Base-by-base conservation (phyloP, 2,797 vertebrate genomes). In the Corythornis leucogaster region DNA sequence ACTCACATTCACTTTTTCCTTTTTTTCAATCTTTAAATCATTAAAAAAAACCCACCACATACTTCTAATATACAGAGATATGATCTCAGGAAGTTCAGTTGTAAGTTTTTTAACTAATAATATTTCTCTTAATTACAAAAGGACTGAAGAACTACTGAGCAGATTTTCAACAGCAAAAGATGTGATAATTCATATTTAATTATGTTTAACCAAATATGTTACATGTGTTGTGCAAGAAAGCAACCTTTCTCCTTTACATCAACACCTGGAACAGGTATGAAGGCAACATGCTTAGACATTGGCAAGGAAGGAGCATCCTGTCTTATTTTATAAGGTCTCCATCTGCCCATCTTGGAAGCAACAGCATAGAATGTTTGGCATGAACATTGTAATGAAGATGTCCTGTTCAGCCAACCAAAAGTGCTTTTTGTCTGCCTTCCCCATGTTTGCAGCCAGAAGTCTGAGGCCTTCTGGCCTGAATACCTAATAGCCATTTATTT, bases 231-330 rank as follows among this genome's bases (percentile, higher is more conserved):
- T 69, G 55, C 46, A 71, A 66, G 38, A 74, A 38, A 94, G 64
- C 78, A 81, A 95, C 84, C 81, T 95, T 93, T 46, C 15, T 87
- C 53, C 76, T 91, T 87, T 78, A 58, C 46, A 85, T 45, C 79
- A 85, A 95, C 89, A 94, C 79, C 91, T 95, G 89, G 91, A 91
- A 59, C 31, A 95, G 81, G 76, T 85, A 87, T 50, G 81, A 43
- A 90, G 66, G n/a, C 62, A 79, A 57, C 78, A 74, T 24, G 63
- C 55, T 89, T 91, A 81, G 70, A 63, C 45, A 46, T 38, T 92
- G 83, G 78, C 88, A 94, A 90, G 58, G 35, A 95, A 75, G 55
- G 50, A 86, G 28, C 58, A 24, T 68, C 68, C 61, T 75, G 54
- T 71, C 68, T 80, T 85, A 58, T 77, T 84, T 64, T 43, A 68